phyloP scores from a whole-genome alignment of 1,140 invertebrate species.

The Zaprionus vittiger region DNA sequence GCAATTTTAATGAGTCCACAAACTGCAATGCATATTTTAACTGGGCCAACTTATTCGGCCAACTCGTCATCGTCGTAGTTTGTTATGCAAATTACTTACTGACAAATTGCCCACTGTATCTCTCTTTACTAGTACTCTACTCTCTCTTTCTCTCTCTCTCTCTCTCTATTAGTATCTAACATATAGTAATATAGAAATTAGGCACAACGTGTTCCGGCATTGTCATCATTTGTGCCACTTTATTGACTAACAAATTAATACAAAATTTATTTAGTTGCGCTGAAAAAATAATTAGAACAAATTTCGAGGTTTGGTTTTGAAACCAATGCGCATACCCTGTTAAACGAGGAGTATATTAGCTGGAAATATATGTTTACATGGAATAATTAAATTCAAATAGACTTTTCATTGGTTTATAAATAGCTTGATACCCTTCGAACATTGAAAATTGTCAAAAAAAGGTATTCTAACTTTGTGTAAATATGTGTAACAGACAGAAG shows the following conservation, averaged over 20 bases:
- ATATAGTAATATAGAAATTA: background rate
- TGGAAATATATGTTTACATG: background rate
- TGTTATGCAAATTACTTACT: constrained; percentile 59
- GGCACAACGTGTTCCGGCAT: background rate
- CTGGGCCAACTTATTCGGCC: constrained; percentile 13
- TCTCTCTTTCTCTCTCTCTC: background rate
- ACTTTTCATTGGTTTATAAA: background rate
- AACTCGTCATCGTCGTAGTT: constrained; percentile 22
- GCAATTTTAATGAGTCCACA: constrained; percentile 67
- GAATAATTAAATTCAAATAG: too few species aligned
- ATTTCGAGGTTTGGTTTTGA: background rate
- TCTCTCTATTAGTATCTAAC: too few species aligned
- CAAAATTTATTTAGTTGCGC: background rate
- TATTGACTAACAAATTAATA: constrained; percentile 5
- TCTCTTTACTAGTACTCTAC: background rate
- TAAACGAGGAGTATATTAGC: background rate
- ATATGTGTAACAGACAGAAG: too few species aligned
- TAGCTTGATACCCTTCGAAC: background rate
- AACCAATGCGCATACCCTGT: background rate
- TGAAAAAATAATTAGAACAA: background rate
- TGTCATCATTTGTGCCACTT: constrained; percentile 1
- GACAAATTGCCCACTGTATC: background rate
- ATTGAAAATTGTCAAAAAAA: too few species aligned
- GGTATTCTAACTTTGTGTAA: too few species aligned
- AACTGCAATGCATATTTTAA: constrained; percentile 28